A percentile compares a stretch with the other conserved stretches of the same genome.
These are phyloP conservation scores for Morpho achilles DNA, from an alignment of 2,888 invertebrate species.

Conservation along the genomic window DNA sequence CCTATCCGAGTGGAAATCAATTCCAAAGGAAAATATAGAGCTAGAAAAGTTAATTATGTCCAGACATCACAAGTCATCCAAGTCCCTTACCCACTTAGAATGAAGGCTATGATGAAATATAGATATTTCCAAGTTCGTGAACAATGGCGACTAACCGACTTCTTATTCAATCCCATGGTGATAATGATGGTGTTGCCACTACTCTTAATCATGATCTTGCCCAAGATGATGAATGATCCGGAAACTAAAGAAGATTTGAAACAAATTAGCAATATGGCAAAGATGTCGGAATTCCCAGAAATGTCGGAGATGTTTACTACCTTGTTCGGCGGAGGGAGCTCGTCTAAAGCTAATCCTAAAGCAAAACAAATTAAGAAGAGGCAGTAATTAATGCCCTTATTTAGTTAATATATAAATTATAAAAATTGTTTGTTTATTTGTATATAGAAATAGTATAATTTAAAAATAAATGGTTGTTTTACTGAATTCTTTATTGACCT, in stretches of 20 bases:
- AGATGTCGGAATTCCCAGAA: conserved; percentile 94
- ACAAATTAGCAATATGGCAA: conserved; percentile 89
- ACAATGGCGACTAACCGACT: conserved; percentile 98
- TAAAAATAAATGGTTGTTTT: conserved; percentile 7
- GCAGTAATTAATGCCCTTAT: conserved; percentile 41
- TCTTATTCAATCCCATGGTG: conserved; percentile 98
- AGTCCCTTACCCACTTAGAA: conserved; percentile 94
- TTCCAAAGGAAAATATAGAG: conserved; percentile 97
- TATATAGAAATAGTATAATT: conserved; percentile 21
- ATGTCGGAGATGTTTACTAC: conserved; percentile 96
- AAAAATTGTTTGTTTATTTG: neutral
- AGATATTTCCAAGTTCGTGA: conserved; percentile 96
- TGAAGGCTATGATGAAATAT: conserved; percentile 89
- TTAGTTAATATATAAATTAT: conserved; percentile 1
- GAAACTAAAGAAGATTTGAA: conserved; percentile 98
- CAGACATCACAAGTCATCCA: conserved; percentile 94
- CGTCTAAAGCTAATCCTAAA: conserved; percentile 66
- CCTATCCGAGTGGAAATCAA: conserved; percentile 98
- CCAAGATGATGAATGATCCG: conserved; percentile 98
- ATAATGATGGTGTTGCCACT: conserved; percentile 98
- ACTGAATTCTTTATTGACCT: no score
- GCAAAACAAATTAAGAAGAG: conserved; percentile 71
- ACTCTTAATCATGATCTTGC: conserved; percentile 92
- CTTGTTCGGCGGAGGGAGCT: conserved; percentile 86
- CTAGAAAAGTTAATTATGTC: conserved; percentile 95